phyloP scores from a whole-genome alignment of 2,113 vertebrate species.

The Echinops telfairi region DNA sequence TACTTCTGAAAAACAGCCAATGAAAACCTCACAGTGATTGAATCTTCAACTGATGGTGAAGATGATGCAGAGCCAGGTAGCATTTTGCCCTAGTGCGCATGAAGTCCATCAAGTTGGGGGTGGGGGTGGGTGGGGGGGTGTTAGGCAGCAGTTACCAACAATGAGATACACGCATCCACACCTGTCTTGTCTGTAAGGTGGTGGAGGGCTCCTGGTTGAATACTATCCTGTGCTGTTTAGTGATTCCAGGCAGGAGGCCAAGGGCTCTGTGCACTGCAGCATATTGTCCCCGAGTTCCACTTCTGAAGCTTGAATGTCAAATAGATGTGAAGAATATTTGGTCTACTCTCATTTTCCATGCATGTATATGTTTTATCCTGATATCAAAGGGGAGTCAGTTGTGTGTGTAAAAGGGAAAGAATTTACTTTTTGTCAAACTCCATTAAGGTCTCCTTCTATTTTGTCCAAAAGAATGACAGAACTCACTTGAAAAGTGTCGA shows the following conservation, averaged over 20 bases:
- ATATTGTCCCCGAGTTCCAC: conserved; percentile 49
- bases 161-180: not conserved
- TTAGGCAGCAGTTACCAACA: not conserved
- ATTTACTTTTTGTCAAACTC: conserved; percentile 60
- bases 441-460: conserved; percentile 32
- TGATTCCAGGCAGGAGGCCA: conserved; percentile 28
- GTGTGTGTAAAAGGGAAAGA: conserved; percentile 48
- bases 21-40: not conserved
- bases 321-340: conserved; percentile 36
- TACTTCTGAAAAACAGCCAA: not conserved
- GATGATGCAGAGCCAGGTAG: not conserved
- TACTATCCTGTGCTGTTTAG: not conserved
- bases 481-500: conserved; percentile 41
- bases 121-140: too few relatives aligned
- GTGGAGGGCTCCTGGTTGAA: not conserved
- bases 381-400: conserved; percentile 65
- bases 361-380: conserved; percentile 19
- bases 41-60: not conserved
- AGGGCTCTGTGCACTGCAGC: not conserved
- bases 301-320: conserved; percentile 73
- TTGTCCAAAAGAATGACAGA: conserved; percentile 23
- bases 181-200: not conserved
- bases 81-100: not conserved
- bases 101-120: not conserved
- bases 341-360: conserved; percentile 67